Percentiles rank a stretch among this genome's conserved stretches.
Conservation (phyloP, 2,797 vertebrate genomes). For the Anniella stebbinsi region DNA sequence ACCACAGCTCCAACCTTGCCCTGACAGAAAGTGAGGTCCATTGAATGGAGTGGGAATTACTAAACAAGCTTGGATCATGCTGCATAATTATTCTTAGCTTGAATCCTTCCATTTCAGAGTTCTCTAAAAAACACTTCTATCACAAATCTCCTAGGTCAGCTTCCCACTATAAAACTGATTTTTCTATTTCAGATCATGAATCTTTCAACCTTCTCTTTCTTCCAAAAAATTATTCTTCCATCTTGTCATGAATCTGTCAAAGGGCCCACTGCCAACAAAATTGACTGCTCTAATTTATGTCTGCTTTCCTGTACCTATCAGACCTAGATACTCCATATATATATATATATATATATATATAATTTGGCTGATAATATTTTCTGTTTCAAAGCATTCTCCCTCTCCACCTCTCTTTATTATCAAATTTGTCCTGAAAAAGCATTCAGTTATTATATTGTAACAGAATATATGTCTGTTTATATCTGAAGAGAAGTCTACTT, state of each 20-base stretch:
- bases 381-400: background rate
- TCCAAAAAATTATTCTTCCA: constrained; percentile 71
- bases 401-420: background rate
- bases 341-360: constrained; percentile 4
- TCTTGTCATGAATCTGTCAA: constrained; percentile 74
- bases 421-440: constrained; percentile 3
- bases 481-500: background rate
- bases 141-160: constrained; percentile 50
- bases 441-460: background rate
- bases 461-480: background rate
- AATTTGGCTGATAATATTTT: constrained; percentile 17
- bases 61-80: background rate
- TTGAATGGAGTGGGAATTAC: background rate
- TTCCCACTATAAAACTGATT: constrained; percentile 56
- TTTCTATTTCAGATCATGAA: constrained; percentile 73
- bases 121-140: constrained; percentile 44
- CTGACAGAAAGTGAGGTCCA: background rate
- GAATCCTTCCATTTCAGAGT: background rate
- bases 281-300: constrained; percentile 71
- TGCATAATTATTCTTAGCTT: background rate
- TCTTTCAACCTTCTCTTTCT: constrained; percentile 68
- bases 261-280: constrained; percentile 63
- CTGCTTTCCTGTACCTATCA: constrained; percentile 62
- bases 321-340: constrained; percentile 16
- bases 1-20: too few species aligned